A percentile compares a stretch with the other conserved stretches of the same genome.
These are phyloP conservation scores for Eupeodes corollae DNA, from an alignment of 1,140 invertebrate genomes.

Conservation along the genomic window DNA sequence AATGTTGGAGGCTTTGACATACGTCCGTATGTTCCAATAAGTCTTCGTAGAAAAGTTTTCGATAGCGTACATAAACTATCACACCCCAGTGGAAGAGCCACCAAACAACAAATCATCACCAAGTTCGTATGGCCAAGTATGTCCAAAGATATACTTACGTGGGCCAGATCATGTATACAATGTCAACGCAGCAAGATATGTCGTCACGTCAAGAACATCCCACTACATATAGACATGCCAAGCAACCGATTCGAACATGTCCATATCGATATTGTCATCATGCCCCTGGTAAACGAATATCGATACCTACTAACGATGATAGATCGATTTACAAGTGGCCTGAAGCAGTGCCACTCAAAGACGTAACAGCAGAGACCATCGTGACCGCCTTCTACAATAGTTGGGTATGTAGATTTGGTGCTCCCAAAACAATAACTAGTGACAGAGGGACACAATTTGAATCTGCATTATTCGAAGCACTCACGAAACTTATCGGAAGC, in stretches of 20 bases:
- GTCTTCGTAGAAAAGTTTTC: constrained; percentile 1
- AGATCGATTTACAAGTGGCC: constrained; percentile 33
- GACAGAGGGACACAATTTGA: constrained; percentile 34
- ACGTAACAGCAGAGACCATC: constrained; percentile 24
- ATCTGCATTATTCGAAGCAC: constrained; percentile 12
- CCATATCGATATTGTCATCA: constrained; percentile 27
- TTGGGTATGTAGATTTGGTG: constrained; percentile 21
- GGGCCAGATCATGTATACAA: constrained; percentile 10
- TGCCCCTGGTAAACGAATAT: constrained; percentile 11
- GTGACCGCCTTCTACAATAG: constrained; percentile 21
- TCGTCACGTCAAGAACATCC: constrained; percentile 1
- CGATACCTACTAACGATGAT: constrained; percentile 20
- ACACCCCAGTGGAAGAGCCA: background rate
- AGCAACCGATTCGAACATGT: constrained; percentile 17
- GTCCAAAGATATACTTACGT: constrained; percentile 12
- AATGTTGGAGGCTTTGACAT: constrained; percentile 1
- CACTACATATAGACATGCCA: background rate
- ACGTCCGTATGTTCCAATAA: constrained; percentile 9
- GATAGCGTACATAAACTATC: constrained; percentile 1
- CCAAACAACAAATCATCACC: constrained; percentile 5
- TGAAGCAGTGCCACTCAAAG: constrained; percentile 27
- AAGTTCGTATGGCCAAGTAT: constrained; percentile 18
- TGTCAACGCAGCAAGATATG: constrained; percentile 13
- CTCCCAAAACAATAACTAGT: constrained; percentile 20
- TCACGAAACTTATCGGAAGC: constrained; percentile 15